Percentiles rank a stretch among this genome's conserved stretches.
Evolutionary conservation across 2,888 invertebrate species (phyloP).

Genomic region (Agriotes lineatus): DNA sequence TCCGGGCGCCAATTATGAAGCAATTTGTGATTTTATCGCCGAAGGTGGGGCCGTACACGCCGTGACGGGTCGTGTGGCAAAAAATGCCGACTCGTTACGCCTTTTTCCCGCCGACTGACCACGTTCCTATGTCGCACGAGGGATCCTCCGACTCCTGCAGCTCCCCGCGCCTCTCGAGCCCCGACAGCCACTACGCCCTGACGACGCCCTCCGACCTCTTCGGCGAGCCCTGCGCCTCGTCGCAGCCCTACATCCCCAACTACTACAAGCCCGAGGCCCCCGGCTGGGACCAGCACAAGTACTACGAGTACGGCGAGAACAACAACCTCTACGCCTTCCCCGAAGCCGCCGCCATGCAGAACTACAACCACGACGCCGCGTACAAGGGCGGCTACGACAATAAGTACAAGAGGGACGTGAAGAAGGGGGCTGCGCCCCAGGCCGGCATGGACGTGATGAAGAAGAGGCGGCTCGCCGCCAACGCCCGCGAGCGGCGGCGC

Average conservation of each 20-base stretch:
- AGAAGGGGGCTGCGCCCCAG: conserved; percentile 47
- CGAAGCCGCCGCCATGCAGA: conserved; percentile 46
- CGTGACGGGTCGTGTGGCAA: conserved; percentile 33
- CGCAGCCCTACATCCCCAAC: conserved; percentile 63
- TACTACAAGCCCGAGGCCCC: conserved; percentile 56
- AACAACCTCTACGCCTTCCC: conserved; percentile 58
- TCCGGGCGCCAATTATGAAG: conserved; percentile 32
- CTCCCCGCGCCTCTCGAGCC: conserved; percentile 61
- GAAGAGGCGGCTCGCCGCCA: conserved; percentile 77
- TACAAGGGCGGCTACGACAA: conserved; percentile 52
- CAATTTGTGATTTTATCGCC: conserved; percentile 28
- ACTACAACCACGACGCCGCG: conserved; percentile 52
- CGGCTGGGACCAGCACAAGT: conserved; percentile 55
- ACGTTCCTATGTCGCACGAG: conserved; percentile 54
- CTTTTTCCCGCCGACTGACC: conserved; percentile 56
- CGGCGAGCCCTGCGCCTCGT: conserved; percentile 62
- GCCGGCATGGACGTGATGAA: conserved; percentile 65
- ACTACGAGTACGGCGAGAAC: conserved; percentile 63
- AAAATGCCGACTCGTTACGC: conserved; percentile 49
- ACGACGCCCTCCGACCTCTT: conserved; percentile 53
- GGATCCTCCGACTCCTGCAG: conserved; percentile 63
- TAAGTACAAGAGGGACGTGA: conserved; percentile 44
- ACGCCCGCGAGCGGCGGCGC: conserved; percentile 78
- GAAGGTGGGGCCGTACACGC: conserved; percentile 31
- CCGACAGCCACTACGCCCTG: conserved; percentile 60